A percentile compares a stretch with the other conserved stretches of the same genome.
phyloP scores from a whole-genome alignment of 2,113 vertebrate species.

The Anguilla japonica region DNA sequence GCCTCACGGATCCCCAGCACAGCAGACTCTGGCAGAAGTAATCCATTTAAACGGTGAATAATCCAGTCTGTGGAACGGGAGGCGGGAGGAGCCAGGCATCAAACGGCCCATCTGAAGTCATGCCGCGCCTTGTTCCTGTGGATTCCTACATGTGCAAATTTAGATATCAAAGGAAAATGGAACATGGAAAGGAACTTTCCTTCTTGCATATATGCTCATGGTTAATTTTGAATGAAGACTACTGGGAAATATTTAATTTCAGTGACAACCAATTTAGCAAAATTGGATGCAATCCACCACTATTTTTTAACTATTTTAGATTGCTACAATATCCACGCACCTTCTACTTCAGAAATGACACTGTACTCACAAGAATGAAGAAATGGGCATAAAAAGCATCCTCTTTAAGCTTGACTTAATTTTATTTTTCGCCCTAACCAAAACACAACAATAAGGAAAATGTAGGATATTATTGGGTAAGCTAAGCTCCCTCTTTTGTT shows the following conservation, averaged over 20 bases:
- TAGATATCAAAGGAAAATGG: neutral
- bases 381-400: neutral
- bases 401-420: neutral
- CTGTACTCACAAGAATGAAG: neutral
- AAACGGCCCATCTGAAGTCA: constrained; percentile 3
- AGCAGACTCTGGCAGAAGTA: neutral
- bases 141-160: neutral
- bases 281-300: neutral
- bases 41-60: neutral
- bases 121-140: neutral
- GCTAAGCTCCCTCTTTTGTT: neutral
- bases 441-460: neutral
- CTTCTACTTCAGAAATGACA: neutral
- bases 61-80: neutral
- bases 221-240: neutral
- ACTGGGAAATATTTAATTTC: neutral
- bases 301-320: neutral
- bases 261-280: neutral
- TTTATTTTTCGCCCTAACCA: neutral
- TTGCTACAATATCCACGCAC: neutral
- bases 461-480: neutral
- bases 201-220: neutral
- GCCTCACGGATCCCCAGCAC: neutral
- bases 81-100: neutral
- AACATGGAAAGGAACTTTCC: neutral